Percentiles rank a stretch among this genome's conserved stretches.
phyloP scores from a whole-genome alignment of 2,888 invertebrate genomes.

The Ariolimax columbianus region DNA sequence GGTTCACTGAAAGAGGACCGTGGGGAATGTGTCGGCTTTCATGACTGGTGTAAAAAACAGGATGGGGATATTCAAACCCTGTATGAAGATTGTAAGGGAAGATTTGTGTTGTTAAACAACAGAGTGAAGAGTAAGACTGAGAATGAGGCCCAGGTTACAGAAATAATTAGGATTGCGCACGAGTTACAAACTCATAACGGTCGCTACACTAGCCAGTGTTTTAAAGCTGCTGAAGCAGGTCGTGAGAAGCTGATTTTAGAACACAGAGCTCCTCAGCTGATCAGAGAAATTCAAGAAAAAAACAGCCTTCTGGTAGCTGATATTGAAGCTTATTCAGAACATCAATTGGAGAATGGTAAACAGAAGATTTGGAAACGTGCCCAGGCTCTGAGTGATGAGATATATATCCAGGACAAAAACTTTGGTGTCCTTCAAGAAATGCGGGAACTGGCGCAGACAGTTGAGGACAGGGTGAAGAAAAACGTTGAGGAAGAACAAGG shows the following conservation, averaged over 20 bases:
- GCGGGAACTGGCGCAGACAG: too few relatives aligned
- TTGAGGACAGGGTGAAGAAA: too few relatives aligned
- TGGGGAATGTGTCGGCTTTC: not conserved
- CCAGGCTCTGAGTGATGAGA: not conserved
- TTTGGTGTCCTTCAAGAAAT: not conserved
- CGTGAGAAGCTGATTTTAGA: not conserved
- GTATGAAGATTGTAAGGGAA: not conserved
- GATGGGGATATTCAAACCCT: not conserved
- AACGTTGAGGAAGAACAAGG: too few relatives aligned
- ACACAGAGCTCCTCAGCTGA: not conserved
- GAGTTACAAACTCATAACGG: not conserved
- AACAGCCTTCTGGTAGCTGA: not conserved
- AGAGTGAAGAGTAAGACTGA: not conserved
- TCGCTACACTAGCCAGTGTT: not conserved
- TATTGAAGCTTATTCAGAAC: not conserved
- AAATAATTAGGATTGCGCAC: not conserved
- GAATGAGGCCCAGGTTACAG: not conserved
- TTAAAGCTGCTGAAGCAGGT: not conserved
- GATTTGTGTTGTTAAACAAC: conserved; percentile 9
- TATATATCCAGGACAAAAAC: not conserved
- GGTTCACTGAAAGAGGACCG: not conserved
- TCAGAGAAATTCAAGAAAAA: not conserved
- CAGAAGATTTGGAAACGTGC: not conserved
- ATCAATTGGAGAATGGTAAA: not conserved
- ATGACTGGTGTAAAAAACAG: not conserved